Percentiles rank a stretch among this genome's conserved stretches.
phyloP scores from a whole-genome alignment of 2,888 invertebrate genomes.

The Caenorhabditis sulstoni region DNA sequence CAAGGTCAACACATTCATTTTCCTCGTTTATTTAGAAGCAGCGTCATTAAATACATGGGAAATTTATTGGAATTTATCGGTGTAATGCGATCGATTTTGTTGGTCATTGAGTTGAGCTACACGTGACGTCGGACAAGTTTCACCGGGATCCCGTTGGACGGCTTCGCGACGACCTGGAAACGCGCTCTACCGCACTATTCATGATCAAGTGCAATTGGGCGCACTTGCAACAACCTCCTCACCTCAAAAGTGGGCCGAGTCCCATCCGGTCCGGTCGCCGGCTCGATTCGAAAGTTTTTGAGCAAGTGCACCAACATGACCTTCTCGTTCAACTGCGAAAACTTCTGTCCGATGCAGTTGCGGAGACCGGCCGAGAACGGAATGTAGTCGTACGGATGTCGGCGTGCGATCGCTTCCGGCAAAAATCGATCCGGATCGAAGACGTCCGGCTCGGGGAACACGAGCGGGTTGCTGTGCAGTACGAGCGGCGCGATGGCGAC shows the following conservation, averaged over 20 bases:
- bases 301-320: slow-evolving; percentile 33
- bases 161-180: slow-evolving; percentile 30
- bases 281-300: slow-evolving; percentile 11
- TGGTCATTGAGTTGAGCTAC: too few species aligned
- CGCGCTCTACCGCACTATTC: too few species aligned
- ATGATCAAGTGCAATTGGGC: too few species aligned
- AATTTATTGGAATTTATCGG: too few species aligned
- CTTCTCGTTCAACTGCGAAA: slow-evolving; percentile 82
- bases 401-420: slow-evolving; percentile 76
- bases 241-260: slow-evolving; percentile 11
- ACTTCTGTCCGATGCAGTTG: slow-evolving; percentile 80
- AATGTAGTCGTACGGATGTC: slow-evolving; percentile 72
- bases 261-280: background rate
- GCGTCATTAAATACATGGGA: too few species aligned
- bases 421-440: slow-evolving; percentile 82
- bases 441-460: slow-evolving; percentile 77
- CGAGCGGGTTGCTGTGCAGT: slow-evolving; percentile 45
- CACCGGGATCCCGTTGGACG: slow-evolving; percentile 33
- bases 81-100: too few species aligned
- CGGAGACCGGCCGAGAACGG: slow-evolving; percentile 77
- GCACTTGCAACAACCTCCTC: too few species aligned
- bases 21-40: too few species aligned
- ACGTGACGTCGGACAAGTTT: slow-evolving; percentile 14
- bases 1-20: too few species aligned
- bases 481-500: slow-evolving; percentile 42